Evolutionary conservation across 2,113 vertebrate species (phyloP).

Genomic region (Hepsetus odoe): DNA sequence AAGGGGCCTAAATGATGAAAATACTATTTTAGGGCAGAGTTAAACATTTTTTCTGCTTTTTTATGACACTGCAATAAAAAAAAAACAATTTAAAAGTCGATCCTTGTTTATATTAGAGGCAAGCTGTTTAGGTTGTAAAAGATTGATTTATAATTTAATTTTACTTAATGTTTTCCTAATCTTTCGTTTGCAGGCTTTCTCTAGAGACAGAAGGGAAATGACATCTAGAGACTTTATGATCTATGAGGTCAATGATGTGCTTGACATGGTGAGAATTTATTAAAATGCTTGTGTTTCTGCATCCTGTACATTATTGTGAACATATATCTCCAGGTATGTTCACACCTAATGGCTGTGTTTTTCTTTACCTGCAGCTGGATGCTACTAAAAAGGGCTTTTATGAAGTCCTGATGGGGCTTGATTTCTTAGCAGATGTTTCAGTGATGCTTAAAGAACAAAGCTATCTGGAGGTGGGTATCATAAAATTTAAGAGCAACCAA

Average conservation of each 20-base stretch:
- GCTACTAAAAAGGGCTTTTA: background rate
- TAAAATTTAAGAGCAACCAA: background rate
- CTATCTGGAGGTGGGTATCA: background rate
- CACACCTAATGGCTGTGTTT: background rate
- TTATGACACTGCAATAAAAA: too few species aligned
- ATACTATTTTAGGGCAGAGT: too few species aligned
- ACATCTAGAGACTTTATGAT: slow-evolving; percentile 50
- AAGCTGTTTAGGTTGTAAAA: too few species aligned
- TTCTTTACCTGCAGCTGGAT: background rate
- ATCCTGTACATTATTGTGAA: background rate
- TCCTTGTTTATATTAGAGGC: too few species aligned
- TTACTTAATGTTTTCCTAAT: background rate
- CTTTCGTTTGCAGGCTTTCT: slow-evolving; percentile 39
- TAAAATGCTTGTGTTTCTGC: background rate
- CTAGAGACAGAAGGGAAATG: slow-evolving; percentile 28
- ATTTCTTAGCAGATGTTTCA: background rate
- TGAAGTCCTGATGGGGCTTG: rapidly evolving
- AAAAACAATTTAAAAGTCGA: too few species aligned
- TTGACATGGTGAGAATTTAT: slow-evolving; percentile 51
- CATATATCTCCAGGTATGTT: background rate
- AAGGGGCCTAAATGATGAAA: too few species aligned
- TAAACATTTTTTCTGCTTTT: too few species aligned
- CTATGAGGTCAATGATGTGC: slow-evolving; percentile 34
- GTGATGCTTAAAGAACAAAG: background rate
- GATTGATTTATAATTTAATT: background rate